Evolutionary conservation across 2,113 vertebrate genomes (phyloP), one percentile per base, ranked within the genome.

Genomic region (Gobius niger): DNA sequence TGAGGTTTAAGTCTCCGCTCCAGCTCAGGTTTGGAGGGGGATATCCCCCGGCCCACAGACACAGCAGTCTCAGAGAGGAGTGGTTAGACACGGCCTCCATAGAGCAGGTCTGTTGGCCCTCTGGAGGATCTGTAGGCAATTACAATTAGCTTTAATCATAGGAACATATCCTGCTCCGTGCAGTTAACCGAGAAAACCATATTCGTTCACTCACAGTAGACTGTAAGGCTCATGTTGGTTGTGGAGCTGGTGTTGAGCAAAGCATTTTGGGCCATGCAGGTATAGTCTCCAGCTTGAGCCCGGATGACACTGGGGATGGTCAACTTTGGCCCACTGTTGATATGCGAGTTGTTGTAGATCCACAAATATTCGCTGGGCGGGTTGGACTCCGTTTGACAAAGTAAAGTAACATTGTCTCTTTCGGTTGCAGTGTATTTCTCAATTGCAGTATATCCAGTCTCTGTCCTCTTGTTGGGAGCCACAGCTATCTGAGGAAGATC

Each of bases 281-380:
- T 93, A 60, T 97, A 98, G 14, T 90, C 87, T 12, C 96, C 97
- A 0, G 95, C 92, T 86, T 98, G 95, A 82, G 90, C 83, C 0
- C 91, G 92, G 53, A 91, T 76, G n/a, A 96, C 92, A 42, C 85
- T 91, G 9, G 89, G 7, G 40, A 98, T 95, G 85, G 92, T 80
- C 3, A 91, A 93, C 80, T 92, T 91, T 4, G 93, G 93, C 1
- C 95, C 94, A 0, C 80, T 1, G 75, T 91, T 91, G 42, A 96
- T 86, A 87, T 96, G 94, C 12, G 93, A 92, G 6, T 95, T 93
- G 44, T 95, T 96, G 87, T 91, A 93, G 80, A 96, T 94, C 96
- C 96, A 96, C 51, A 94, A 44, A 0, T 96, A 97, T 78, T 90
- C 92, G 82, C 95, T 95, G 16, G 92, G 91, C 0, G 96, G 95